A percentile compares a stretch with the other conserved stretches of the same genome.
Evolutionary conservation across 2,888 invertebrate species (phyloP).

Genomic region (Andrena bicolor): DNA sequence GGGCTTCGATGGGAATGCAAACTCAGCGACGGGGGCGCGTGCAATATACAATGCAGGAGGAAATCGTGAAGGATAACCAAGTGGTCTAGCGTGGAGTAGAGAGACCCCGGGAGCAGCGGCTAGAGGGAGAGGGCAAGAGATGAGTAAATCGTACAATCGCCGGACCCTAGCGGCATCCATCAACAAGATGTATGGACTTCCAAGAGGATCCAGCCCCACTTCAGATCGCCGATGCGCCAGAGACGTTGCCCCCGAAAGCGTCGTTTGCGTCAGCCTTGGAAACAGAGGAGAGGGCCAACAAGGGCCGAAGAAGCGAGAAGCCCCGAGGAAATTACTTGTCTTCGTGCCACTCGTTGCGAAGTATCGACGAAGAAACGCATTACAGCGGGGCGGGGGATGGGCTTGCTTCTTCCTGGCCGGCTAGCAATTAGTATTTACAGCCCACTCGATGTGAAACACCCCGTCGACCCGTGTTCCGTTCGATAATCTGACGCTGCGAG

Average conservation of each 20-base stretch:
- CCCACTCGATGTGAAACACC: not conserved
- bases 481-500: not conserved
- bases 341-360: conserved; percentile 45
- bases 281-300: not conserved
- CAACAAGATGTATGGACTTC: conserved; percentile 74
- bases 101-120: not conserved
- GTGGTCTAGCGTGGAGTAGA: conserved; percentile 5
- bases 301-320: conserved; percentile 18
- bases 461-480: not conserved
- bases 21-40: conserved; percentile 47
- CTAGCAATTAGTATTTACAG: conserved; percentile 38
- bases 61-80: conserved; percentile 50
- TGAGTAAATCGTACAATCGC: conserved; percentile 64
- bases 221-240: conserved; percentile 45
- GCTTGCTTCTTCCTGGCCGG: conserved; percentile 17
- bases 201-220: conserved; percentile 47
- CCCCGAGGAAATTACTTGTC: conserved; percentile 60
- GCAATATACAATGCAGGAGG: conserved; percentile 19
- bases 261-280: conserved; percentile 42
- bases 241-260: conserved; percentile 43
- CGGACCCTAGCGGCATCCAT: conserved; percentile 69
- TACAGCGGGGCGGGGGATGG: conserved; percentile 36
- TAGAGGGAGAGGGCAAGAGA: conserved; percentile 25
- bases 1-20: conserved; percentile 57
- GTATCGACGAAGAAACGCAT: conserved; percentile 64